Evolutionary conservation across 2,888 invertebrate species (phyloP).

Genomic region (Ectemnius cavifrons): DNA sequence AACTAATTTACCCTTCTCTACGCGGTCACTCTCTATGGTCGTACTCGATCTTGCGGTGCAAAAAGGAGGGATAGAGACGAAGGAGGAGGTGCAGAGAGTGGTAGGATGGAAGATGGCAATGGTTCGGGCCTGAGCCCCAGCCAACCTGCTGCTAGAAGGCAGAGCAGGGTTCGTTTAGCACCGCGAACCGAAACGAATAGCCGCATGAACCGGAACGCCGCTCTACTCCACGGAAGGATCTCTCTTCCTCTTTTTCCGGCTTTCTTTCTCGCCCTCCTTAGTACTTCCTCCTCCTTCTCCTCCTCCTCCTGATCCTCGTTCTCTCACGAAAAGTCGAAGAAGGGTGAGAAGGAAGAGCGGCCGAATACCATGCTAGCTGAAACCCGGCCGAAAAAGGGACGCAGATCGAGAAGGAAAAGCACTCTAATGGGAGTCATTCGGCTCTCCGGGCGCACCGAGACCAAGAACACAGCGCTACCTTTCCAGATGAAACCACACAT

Average conservation of each 20-base stretch:
- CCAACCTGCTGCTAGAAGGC: not conserved
- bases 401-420: conserved; percentile 37
- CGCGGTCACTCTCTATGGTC: conserved; percentile 17
- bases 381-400: conserved; percentile 7
- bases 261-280: not conserved
- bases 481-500: conserved; percentile 5
- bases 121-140: no score
- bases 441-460: conserved; percentile 18
- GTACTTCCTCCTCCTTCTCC: not conserved
- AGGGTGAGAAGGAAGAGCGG: conserved; percentile 1
- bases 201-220: conserved; percentile 27
- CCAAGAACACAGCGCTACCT: not conserved
- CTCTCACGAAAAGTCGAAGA: not conserved
- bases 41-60: conserved; percentile 47
- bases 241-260: not conserved
- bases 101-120: no score
- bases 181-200: conserved; percentile 49
- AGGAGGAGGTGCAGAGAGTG: no score
- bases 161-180: conserved; percentile 37
- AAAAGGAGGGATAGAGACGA: conserved; percentile 15
- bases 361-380: not conserved
- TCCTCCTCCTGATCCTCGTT: no score
- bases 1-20: conserved; percentile 51
- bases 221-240: conserved; percentile 10
- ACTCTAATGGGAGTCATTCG: conserved; percentile 64